phyloP scores from a whole-genome alignment of 2,888 invertebrate species.

The Athripsodes cinereus region DNA sequence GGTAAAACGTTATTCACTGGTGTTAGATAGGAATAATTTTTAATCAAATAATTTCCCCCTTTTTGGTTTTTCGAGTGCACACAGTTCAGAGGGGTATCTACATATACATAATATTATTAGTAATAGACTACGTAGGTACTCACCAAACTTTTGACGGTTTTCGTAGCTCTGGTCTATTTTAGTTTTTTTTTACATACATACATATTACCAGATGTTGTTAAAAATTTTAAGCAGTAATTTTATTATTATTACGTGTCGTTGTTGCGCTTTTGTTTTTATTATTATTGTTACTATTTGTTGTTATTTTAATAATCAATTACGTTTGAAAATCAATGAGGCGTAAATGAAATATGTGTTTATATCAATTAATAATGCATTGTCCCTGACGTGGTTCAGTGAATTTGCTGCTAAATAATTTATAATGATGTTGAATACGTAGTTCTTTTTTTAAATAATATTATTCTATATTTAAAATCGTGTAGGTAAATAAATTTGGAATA shows the following conservation, averaged over 20 bases:
- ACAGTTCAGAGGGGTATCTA: conserved; percentile 11
- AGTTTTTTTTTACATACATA: not conserved
- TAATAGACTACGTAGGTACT: too few species aligned
- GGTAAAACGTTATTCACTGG: conserved; percentile 22
- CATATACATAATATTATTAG: too few species aligned
- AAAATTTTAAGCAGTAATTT: conserved; percentile 1
- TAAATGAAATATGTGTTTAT: conserved; percentile 4
- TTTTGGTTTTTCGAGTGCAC: conserved; percentile 25
- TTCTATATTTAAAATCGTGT: too few species aligned
- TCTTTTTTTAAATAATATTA: too few species aligned
- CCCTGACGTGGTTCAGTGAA: not conserved
- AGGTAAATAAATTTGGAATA: too few species aligned
- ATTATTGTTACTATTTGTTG: not conserved
- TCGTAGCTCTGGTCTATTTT: not conserved
- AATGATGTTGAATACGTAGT: too few species aligned
- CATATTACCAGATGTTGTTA: conserved; percentile 18
- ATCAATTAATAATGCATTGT: conserved; percentile 1
- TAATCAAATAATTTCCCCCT: conserved; percentile 28
- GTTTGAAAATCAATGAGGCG: conserved; percentile 3
- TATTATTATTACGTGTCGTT: not conserved
- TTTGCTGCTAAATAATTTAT: not conserved
- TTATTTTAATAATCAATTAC: conserved; percentile 1
- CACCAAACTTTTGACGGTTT: conserved; percentile 8
- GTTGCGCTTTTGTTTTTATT: not conserved
- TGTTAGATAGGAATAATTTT: conserved; percentile 27